Conservation (phyloP, 2,113 vertebrate genomes). For the Numida meleagris region DNA sequence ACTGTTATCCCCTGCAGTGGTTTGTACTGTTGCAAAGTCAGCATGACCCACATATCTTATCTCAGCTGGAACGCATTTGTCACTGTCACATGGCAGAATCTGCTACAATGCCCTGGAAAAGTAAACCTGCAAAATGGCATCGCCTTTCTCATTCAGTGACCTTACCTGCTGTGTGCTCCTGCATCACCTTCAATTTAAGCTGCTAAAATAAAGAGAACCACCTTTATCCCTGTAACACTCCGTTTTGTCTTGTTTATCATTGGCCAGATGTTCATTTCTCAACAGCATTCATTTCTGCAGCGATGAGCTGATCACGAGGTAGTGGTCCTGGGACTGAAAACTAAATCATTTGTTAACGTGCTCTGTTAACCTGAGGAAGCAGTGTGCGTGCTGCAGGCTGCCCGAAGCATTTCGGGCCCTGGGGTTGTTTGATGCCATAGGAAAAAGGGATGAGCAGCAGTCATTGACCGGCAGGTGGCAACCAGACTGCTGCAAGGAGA, state of each 20-base stretch:
- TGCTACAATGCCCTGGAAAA: conserved; percentile 4
- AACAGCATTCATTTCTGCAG: neutral
- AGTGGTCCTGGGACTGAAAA: neutral
- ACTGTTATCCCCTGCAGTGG: conserved; percentile 2
- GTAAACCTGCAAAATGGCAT: conserved; percentile 5
- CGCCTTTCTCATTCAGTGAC: neutral
- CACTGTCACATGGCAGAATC: conserved; percentile 17
- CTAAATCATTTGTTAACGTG: neutral
- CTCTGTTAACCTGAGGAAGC: neutral
- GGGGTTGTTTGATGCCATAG: neutral
- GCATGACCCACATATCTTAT: conserved; percentile 51
- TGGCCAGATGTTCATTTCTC: neutral
- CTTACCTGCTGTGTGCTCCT: neutral
- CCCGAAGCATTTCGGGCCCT: neutral
- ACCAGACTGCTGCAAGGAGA: neutral
- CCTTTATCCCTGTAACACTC: neutral
- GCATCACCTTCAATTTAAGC: neutral
- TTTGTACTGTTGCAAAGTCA: conserved; percentile 55
- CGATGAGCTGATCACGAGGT: neutral
- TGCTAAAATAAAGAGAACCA: neutral
- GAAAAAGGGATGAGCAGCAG: neutral
- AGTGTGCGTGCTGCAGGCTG: neutral
- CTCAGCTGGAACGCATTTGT: conserved; percentile 53
- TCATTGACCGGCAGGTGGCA: neutral
- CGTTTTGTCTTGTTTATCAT: neutral